Base-by-base conservation (phyloP, 2,888 invertebrate genomes). In the Sympetrum striolatum region DNA sequence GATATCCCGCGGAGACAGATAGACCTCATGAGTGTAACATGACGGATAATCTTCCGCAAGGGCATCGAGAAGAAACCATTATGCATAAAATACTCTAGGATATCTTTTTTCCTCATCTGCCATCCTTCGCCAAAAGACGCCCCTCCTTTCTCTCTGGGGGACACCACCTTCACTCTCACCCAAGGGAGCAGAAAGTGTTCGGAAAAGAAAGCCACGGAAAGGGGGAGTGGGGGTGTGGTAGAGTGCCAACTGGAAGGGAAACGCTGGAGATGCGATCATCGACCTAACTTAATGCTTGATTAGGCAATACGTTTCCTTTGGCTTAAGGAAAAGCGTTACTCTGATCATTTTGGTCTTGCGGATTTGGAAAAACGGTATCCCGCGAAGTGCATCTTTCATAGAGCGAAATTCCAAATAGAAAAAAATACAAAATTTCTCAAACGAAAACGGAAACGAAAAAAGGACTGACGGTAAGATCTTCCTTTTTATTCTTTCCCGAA, bases 261-360 rank as follows among this genome's bases (percentile, higher is more conserved):
- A 73, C 73, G 73, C 73, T 37, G 22, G 39, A 44, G 80, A 80
- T 80, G 80, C n/a, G 80, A 80, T 80, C 80, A 80, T n/a, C 80
- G 80, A 37, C 80, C 80, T n/a, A 39, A 80, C 39, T 80, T 80
- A 80, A 80, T 44, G 80, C 80, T 80, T 80, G 80, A 80, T 80
- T 80, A 80, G 80, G 80, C 39, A 80, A 80, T 80, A 37, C 35
- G 0, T 22, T 73, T 44, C n/a, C 39, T 80, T 44, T 22, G 35
- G 80, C n/a, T n/a, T 22, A 1, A 12, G 10, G 44, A 80, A 80
- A 37, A 44, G 44, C 22, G 8, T n/a, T 53, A 18, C 18, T 18
- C 53, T 2, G 2, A 53, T 14, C 53, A 53, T 18, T 53, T 18
- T 18, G 53, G 53, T 53, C 53, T 15, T 18, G 53, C 18, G 8